Conservation (phyloP, 2,888 invertebrate species). For the Eristalis intricaria region DNA sequence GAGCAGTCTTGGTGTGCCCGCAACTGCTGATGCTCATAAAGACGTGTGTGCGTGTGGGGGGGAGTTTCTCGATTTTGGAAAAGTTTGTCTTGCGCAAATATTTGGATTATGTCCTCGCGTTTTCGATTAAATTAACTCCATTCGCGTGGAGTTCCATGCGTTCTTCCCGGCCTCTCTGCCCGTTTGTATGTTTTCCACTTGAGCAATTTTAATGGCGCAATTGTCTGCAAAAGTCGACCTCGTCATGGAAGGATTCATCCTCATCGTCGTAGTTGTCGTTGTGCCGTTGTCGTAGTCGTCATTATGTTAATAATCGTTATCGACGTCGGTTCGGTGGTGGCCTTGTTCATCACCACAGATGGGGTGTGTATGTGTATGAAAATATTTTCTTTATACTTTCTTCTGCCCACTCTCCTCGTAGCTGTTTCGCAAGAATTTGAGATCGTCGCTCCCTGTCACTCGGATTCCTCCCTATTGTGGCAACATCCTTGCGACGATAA, state of each 20-base stretch:
- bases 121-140: constrained; percentile 71
- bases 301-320: constrained; percentile 47
- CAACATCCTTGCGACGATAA: constrained; percentile 51
- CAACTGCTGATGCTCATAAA: neutral
- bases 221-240: constrained; percentile 69
- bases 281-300: constrained; percentile 24
- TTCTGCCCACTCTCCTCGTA: neutral
- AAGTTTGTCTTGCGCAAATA: constrained; percentile 69
- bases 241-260: constrained; percentile 55
- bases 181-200: constrained; percentile 61
- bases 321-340: constrained; percentile 20
- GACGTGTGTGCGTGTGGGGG: constrained; percentile 13
- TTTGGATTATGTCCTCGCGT: constrained; percentile 71
- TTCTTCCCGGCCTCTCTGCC: neutral
- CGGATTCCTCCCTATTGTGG: constrained; percentile 1
- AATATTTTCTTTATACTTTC: neutral
- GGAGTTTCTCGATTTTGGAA: constrained; percentile 55
- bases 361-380: neutral
- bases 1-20: neutral
- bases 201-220: constrained; percentile 69
- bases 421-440: neutral
- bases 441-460: neutral
- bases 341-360: constrained; percentile 27
- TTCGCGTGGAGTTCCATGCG: constrained; percentile 12
- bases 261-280: constrained; percentile 13